A percentile compares a stretch with the other conserved stretches of the same genome.
Evolutionary conservation across 2,888 invertebrate genomes (phyloP).

Genomic region (Polietes domitor): DNA sequence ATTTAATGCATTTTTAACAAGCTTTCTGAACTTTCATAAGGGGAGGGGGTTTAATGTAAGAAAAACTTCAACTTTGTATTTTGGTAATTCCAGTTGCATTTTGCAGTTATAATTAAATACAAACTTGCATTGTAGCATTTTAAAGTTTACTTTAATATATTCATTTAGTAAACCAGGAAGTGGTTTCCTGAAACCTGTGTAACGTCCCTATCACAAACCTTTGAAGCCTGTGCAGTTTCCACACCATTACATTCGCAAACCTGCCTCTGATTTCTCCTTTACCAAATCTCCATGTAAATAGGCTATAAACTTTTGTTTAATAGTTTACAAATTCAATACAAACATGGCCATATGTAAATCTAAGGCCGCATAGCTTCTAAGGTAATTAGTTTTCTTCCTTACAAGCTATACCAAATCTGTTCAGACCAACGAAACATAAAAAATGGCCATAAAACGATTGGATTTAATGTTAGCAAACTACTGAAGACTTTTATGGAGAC

Average conservation of each 20-base stretch:
- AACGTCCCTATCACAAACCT: too few species aligned
- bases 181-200: too few species aligned
- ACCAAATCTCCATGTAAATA: not conserved
- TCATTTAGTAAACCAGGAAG: too few species aligned
- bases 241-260: not conserved
- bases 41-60: too few species aligned
- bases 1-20: conserved; percentile 61
- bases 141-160: too few species aligned
- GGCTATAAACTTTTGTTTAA: not conserved
- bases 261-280: not conserved
- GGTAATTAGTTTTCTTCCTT: conserved; percentile 59
- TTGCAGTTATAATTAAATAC: too few species aligned
- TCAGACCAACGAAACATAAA: conserved; percentile 47
- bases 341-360: conserved; percentile 46
- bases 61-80: too few species aligned
- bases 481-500: conserved; percentile 54
- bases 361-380: conserved; percentile 42
- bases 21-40: conserved; percentile 34
- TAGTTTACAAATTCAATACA: conserved; percentile 52
- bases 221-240: too few species aligned
- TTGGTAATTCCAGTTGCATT: too few species aligned
- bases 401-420: not conserved
- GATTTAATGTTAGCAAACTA: conserved; percentile 41
- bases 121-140: too few species aligned
- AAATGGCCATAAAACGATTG: conserved; percentile 51